Evolutionary conservation across 2,888 invertebrate genomes (phyloP), one percentile per base, ranked within the genome.

Genomic region (Scelioninae gen. 2): DNA sequence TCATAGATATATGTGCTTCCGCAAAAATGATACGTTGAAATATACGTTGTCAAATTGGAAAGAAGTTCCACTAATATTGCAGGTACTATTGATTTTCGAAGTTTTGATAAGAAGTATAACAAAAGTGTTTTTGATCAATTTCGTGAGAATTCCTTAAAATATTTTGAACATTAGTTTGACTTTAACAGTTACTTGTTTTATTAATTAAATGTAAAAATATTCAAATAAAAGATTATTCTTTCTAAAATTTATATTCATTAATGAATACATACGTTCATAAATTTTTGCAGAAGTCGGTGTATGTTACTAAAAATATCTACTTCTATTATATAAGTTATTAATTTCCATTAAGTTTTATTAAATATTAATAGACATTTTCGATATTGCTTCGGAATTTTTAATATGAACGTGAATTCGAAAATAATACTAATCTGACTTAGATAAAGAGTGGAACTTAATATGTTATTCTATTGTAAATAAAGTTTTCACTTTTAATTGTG

Each of bases 11-110:
- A 60, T 41, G 39, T 52, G 61, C 69, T 69, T 61, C 55, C 55
- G 41, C 69, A 55, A 69, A 61, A 53, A 57, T 69, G 60, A 45
- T 69, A 61, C 68, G 25, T 45, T 53, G 68, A 69, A 60, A 69
- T 69, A 69, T 69, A 22, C 53, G 31, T 69, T 61, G 68, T 69
- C 60, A 61, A 69, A 61, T 69, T 60, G 46, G 53, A 61, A 60
- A 63, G 61, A 69, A 46, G 53, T 61, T 37, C 53, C 15, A 13
- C 33, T 45, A 68, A 43, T 52, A 52, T 58, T 35, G 35, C 45
- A 19, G 10, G 43, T 52, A 57, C 46, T 33, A 50, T 57, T 48
- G 57, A 57, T 50, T 50, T 67, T 65, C 31, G 13, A 13, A 19
- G 16, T 10, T 48, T 39, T n/a, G n/a, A n/a, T n/a, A n/a, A n/a